Evolutionary conservation across 2,888 invertebrate genomes (phyloP), one percentile per base, ranked within the genome.

Genomic region (Griposia aprilina): DNA sequence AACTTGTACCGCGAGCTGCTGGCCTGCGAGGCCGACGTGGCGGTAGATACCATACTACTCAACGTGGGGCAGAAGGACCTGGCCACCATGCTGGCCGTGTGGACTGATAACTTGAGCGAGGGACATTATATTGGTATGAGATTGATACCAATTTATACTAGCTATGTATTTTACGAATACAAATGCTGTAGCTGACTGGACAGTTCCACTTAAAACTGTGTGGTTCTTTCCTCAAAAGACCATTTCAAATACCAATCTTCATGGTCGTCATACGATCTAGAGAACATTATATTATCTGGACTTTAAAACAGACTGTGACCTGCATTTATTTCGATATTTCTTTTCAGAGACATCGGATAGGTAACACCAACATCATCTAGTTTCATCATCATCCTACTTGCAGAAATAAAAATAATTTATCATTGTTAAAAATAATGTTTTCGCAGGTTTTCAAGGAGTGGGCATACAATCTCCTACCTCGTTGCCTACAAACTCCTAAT

Each of bases 61-160:
- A 98, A 98, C 89, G 93, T 98, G 23, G 98, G 98, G 0, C 98
- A 98, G 93, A 97, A 97, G 91, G 98, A 98, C 93, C 93, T 98
- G 15, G 97, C 98, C 20, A 98, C 98, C 0, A 95, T 98, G 71
- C 95, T 98, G 55, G 97, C 98, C 0, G 98, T 98, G 7, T 98
- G 98, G 97, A 97, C 97, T 5, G 98, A 98, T 81, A 98, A 98
- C 91, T 94, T 98, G 63, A 97, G 97, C 70, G 97, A 97, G 88
- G 97, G 97, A 4, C 95, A 97, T 87, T 97, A 97, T 88, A 95
- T 97, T 7, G 97, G 97, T 97, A 78, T 67, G 26, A 8, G 17
- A 62, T 55, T 60, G 4, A 26, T 26, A 59, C 15, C 26, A 59
- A n/a, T 7, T 50, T 6, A 50, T 50, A 17, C 26, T 6, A 59